Evolutionary conservation across 1,140 invertebrate genomes (phyloP).

Genomic region (Drosophila erecta): DNA sequence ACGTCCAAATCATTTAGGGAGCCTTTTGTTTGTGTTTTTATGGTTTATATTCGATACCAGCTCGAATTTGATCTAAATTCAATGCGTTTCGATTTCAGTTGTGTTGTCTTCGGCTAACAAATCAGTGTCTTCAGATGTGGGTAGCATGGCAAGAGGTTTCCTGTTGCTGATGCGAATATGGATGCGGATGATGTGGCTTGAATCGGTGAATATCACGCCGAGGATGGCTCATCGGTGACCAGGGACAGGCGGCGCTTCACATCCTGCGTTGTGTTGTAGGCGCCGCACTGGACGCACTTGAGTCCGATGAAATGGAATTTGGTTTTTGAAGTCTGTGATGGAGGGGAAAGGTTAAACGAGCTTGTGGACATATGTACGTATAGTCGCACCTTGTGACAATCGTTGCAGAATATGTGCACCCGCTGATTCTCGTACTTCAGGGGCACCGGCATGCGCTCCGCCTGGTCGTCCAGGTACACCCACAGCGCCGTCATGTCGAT

Average conservation of each 20-base stretch:
- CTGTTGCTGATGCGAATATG: constrained; percentile 44
- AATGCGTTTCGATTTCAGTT: constrained; percentile 76
- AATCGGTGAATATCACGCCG: constrained; percentile 61
- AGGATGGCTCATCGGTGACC: constrained; percentile 76
- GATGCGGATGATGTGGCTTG: constrained; percentile 6
- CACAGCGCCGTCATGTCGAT: constrained; percentile 93
- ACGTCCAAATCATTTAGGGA: constrained; percentile 9
- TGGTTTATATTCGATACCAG: constrained; percentile 80
- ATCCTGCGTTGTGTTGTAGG: constrained; percentile 92
- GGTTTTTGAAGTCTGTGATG: constrained; percentile 89
- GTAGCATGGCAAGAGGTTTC: constrained; percentile 79
- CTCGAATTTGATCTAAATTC: constrained; percentile 82
- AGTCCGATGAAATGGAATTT: constrained; percentile 94
- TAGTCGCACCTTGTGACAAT: constrained; percentile 91
- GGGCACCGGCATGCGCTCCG: constrained; percentile 92
- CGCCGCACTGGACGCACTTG: constrained; percentile 93
- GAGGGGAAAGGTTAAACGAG: background rate
- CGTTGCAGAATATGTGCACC: constrained; percentile 93
- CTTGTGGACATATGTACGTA: no score
- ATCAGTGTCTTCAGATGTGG: constrained; percentile 56
- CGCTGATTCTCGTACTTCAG: constrained; percentile 91
- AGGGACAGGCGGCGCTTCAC: constrained; percentile 78
- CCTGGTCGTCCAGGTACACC: constrained; percentile 92
- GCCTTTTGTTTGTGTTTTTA: constrained; percentile 35
- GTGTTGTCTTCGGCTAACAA: constrained; percentile 43